phyloP scores from a whole-genome alignment of 2,797 vertebrate genomes.

The Buphagus erythrorhynchus region DNA sequence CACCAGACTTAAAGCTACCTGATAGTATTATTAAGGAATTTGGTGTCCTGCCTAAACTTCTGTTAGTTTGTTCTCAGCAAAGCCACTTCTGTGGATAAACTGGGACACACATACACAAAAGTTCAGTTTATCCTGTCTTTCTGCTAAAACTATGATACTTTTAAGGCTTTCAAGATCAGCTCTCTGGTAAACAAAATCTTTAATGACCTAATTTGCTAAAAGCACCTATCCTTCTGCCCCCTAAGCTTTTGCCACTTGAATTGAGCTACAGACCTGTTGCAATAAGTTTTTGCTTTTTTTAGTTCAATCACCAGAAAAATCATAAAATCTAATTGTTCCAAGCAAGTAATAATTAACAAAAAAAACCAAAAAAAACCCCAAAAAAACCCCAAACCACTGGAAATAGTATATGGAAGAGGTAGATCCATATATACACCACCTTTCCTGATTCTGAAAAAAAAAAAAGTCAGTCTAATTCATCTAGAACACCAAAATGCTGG shows the following conservation, averaged over 20 bases:
- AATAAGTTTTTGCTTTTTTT: neutral
- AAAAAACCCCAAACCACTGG: too few species aligned
- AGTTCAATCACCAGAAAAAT: neutral
- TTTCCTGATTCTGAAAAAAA: neutral
- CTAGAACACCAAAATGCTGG: neutral
- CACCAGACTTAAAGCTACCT: neutral
- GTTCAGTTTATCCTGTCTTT: neutral
- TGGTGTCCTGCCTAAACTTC: neutral
- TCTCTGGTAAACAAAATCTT: neutral
- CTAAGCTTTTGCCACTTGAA: neutral
- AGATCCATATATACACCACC: neutral
- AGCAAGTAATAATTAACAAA: neutral
- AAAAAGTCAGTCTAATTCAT: neutral
- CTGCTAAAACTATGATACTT: neutral
- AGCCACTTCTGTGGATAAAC: neutral
- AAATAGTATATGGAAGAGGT: neutral
- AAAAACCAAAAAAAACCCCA: too few species aligned
- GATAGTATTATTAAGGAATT: neutral
- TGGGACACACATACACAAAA: neutral
- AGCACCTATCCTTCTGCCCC: neutral
- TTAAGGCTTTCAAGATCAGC: neutral
- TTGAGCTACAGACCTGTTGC: neutral
- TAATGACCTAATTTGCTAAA: neutral
- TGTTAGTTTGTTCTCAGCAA: neutral
- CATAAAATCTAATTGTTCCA: neutral